A percentile compares a stretch with the other conserved stretches of the same genome.
Conservation (phyloP, 1,140 invertebrate species). For the Drosophila burlai region DNA sequence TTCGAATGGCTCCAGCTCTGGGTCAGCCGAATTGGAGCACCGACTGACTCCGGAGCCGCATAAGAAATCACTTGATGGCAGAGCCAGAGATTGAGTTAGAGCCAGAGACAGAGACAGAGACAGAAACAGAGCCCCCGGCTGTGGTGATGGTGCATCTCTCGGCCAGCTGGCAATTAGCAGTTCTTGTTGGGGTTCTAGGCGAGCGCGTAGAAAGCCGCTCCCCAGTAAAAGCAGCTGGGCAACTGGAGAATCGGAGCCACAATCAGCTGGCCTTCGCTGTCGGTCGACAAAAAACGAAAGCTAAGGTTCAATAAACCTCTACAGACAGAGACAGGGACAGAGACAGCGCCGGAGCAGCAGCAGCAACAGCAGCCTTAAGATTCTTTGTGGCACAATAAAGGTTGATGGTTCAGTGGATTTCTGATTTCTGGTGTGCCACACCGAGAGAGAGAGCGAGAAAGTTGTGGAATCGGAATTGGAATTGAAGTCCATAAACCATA, state of each 20-base stretch:
- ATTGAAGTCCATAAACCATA: conserved; percentile 2
- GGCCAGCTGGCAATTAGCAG: conserved; percentile 14
- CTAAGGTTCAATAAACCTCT: conserved; percentile 61
- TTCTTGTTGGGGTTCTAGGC: conserved; percentile 15
- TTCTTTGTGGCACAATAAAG: conserved; percentile 59
- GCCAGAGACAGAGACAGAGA: background rate
- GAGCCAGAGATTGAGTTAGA: background rate
- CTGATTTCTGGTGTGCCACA: conserved; percentile 26
- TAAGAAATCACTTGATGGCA: conserved; percentile 15
- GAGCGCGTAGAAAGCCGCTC: conserved; percentile 26
- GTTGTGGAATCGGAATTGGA: conserved; percentile 41
- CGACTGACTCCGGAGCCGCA: conserved; percentile 13
- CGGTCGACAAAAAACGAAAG: conserved; percentile 66
- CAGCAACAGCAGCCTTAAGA: conserved; percentile 28
- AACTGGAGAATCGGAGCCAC: conserved; percentile 42
- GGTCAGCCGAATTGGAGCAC: conserved; percentile 58
- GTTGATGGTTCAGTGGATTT: conserved; percentile 33
- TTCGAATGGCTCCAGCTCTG: conserved; percentile 44
- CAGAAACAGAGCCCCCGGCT: background rate
- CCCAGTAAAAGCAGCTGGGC: conserved; percentile 19
- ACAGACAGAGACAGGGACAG: conserved; percentile 1
- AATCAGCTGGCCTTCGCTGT: conserved; percentile 52
- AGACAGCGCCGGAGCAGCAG: background rate
- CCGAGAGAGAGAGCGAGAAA: conserved; percentile 48
- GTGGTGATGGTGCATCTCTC: conserved; percentile 1